Evolutionary conservation across 2,888 invertebrate species (phyloP), one percentile per base, ranked within the genome.

Genomic region (Lithosia quadra): DNA sequence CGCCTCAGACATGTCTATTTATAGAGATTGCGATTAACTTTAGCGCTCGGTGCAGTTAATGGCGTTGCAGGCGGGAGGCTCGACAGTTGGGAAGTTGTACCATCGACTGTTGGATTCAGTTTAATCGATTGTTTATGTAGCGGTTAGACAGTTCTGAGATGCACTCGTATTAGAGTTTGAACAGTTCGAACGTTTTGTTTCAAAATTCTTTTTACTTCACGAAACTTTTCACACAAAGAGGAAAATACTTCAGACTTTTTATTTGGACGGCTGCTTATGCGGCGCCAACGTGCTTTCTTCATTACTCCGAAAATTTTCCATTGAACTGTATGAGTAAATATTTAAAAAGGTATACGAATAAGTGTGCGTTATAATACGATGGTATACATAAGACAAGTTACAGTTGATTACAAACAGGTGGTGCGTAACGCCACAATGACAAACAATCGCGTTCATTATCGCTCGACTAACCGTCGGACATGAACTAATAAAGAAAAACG

Each of bases 1-100:
- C 85, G 87, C 88, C 87, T 88, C 91, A 92, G 92, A 90, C 92
- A 82, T 85, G 83, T 90, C 92, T 94, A 94, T 93, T 92, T 92
- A 93, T 93, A 93, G 91, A 88, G 88, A 88, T 85, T 76, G 86
- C 88, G 88, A 91, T 91, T 89, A 90, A 88, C 85, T 87, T 85
- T 83, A 84, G 86, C 82, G 81, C 78, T 84, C 76, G 79, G 72
- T 81, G 78, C 88, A 87, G 84, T 86, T 86, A 86, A 88, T 86
- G 81, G 81, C 70, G 64, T 72, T 76, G 85, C 85, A 85, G 83
- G 63, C 72, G 72, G 74, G 74, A 80, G 84, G 73, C 73, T 74
- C 77, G 79, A 74, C 79, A 77, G 84, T 83, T 77, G 79, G 24
- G 79, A 79, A 82, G 76, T 82, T 80, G 73, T 71, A 65, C 79